A percentile compares a stretch with the other conserved stretches of the same genome.
Conservation (phyloP, 1,140 invertebrate species). For the Drosophila bipectinata region DNA sequence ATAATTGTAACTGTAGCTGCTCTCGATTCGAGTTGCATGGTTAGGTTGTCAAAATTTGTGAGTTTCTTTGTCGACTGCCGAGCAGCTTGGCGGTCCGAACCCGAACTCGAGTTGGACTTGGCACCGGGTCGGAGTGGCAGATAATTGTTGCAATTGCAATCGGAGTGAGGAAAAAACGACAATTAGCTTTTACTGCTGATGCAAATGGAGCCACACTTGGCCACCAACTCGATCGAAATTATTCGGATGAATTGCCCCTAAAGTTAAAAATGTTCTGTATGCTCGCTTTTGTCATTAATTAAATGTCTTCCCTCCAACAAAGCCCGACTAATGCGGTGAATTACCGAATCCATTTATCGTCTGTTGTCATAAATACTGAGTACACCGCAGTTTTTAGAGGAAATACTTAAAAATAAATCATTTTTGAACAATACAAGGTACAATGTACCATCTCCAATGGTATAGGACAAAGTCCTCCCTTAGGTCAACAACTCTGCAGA, state of each 20-base stretch:
- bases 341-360: conserved; percentile 19
- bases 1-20: conserved; percentile 56
- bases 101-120: conserved; percentile 31
- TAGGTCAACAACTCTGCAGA: too few species aligned
- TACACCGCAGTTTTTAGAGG: conserved; percentile 8
- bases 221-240: background rate
- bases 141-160: conserved; percentile 36
- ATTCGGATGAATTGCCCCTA: background rate
- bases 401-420: background rate
- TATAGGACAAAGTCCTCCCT: too few species aligned
- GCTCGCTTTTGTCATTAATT: background rate
- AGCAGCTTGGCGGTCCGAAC: background rate
- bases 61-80: conserved; percentile 31
- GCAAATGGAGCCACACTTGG: conserved; percentile 9
- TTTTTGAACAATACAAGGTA: background rate
- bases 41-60: conserved; percentile 68
- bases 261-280: conserved; percentile 10
- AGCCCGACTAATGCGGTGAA: conserved; percentile 7
- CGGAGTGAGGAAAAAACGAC: conserved; percentile 23
- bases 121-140: conserved; percentile 9
- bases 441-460: too few species aligned
- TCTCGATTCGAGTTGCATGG: conserved; percentile 59
- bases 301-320: conserved; percentile 6
- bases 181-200: conserved; percentile 26
- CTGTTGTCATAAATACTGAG: conserved; percentile 10